Evolutionary conservation across 2,113 vertebrate species (phyloP), one percentile per base, ranked within the genome.

Genomic region (Pycnonotus jocosus): DNA sequence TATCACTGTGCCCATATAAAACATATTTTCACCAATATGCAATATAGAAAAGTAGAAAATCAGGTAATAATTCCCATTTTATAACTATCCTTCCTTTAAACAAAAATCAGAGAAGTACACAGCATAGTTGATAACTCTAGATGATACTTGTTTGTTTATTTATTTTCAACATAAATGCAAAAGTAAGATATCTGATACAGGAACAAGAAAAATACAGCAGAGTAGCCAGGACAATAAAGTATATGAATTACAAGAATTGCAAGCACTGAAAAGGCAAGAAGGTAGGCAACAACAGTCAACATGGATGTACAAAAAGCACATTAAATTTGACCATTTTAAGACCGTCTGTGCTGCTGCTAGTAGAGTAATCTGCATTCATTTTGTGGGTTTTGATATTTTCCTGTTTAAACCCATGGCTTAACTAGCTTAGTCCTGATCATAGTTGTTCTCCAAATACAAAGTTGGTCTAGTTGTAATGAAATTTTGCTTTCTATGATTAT

Each of bases 351-450:
- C 28, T n/a, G 28, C 20, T 50, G 8, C 4, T 51, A 21, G 10
- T 18, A 13, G 13, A 38, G 22, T 50, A 56, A 45, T 60, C 37
- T 44, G 21, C 21, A 57, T 79, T 66, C 12, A 17, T 44, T 44
- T 5, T 8, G 42, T 10, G 3, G 0, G 4, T 10, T 58, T 27
- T 42, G 0, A 31, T 42, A 44, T 37, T 58, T 44, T 86, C 22
- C 25, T 44, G 21, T 58, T 68, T 15, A 58, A 51, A 51, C 1
- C 14, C 14, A 10, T 51, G 22, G 9, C 7, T 44, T 37, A 37
- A 68, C 53, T 50, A 21, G 10, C 21, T 33, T 60, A 60, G 25
- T 64, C 11, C 27, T 70, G 7, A 11, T 37, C 20, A 76, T 5
- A 28, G 4, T 45, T 54, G 6, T 51, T 15, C 4, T 88, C 85